These are phyloP conservation scores for Glaucidium brasilianum DNA, from an alignment of 2,113 vertebrate species.

Conservation along the genomic window DNA sequence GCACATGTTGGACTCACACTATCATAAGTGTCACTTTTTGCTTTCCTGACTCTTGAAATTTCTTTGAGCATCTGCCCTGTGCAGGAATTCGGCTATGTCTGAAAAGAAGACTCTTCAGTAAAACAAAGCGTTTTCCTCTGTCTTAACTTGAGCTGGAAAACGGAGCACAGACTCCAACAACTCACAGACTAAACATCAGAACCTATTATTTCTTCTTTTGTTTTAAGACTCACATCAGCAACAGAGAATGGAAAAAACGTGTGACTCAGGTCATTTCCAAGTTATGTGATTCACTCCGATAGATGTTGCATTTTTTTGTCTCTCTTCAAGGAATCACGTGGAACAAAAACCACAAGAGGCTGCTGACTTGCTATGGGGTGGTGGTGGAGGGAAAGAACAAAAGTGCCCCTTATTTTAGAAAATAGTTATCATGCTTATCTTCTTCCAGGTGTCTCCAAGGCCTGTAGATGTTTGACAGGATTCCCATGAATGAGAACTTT, in stretches of 20 bases:
- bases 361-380: conserved; percentile 26
- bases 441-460: conserved; percentile 30
- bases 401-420: conserved; percentile 38
- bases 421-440: not conserved
- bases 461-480: conserved; percentile 4
- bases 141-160: not conserved
- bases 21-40: not conserved
- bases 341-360: conserved; percentile 64
- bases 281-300: conserved; percentile 60
- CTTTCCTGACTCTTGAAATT: not conserved
- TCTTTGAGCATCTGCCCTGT: not conserved
- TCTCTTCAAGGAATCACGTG: conserved; percentile 60
- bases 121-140: not conserved
- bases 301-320: conserved; percentile 58
- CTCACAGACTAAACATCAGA: not conserved
- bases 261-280: conserved; percentile 67
- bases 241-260: conserved; percentile 59
- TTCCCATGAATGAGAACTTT: not conserved
- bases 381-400: not conserved
- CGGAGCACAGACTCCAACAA: not conserved
- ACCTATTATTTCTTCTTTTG: not conserved
- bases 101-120: not conserved
- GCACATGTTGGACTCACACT: not conserved
- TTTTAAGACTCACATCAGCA: not conserved
- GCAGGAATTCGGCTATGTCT: not conserved